These are phyloP conservation scores for Drosophila ezoana DNA, from an alignment of 2,888 invertebrate species.

Conservation along the genomic window DNA sequence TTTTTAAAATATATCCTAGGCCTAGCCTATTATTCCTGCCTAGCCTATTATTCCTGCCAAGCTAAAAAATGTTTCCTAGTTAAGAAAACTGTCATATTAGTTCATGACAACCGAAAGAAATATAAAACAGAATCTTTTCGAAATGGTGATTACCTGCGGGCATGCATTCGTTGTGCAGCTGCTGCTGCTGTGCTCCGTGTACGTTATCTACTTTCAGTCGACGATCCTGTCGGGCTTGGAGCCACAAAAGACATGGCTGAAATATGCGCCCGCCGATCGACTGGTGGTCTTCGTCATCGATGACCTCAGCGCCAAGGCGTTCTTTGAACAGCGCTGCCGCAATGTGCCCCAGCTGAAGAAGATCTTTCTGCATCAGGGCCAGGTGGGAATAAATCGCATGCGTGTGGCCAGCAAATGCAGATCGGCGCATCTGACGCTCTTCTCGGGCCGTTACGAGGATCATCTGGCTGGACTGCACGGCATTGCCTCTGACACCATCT, in stretches of 20 bases:
- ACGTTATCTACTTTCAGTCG: slow-evolving; percentile 96
- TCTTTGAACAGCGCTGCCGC: slow-evolving; percentile 85
- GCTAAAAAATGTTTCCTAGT: background rate
- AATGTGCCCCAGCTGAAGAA: slow-evolving; percentile 74
- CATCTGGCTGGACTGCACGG: slow-evolving; percentile 96
- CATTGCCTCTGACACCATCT: slow-evolving; percentile 97
- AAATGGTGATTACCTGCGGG: slow-evolving; percentile 35
- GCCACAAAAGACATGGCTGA: slow-evolving; percentile 40
- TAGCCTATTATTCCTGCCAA: no score
- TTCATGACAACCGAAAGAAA: no score
- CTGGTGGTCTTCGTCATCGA: slow-evolving; percentile 95
- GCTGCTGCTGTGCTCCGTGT: slow-evolving; percentile 91
- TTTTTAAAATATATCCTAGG: no score
- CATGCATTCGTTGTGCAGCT: slow-evolving; percentile 88
- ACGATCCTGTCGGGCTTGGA: slow-evolving; percentile 88
- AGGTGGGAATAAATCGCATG: slow-evolving; percentile 92
- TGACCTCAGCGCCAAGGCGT: slow-evolving; percentile 94
- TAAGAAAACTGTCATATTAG: background rate
- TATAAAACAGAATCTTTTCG: background rate
- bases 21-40: no score
- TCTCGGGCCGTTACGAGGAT: slow-evolving; percentile 96
- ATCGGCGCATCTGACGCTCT: slow-evolving; percentile 97
- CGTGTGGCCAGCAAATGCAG: slow-evolving; percentile 97
- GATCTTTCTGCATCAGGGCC: slow-evolving; percentile 71
- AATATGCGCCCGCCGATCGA: slow-evolving; percentile 87